Evolutionary conservation across 2,888 invertebrate genomes (phyloP).

Genomic region (Chrysolina americana): DNA sequence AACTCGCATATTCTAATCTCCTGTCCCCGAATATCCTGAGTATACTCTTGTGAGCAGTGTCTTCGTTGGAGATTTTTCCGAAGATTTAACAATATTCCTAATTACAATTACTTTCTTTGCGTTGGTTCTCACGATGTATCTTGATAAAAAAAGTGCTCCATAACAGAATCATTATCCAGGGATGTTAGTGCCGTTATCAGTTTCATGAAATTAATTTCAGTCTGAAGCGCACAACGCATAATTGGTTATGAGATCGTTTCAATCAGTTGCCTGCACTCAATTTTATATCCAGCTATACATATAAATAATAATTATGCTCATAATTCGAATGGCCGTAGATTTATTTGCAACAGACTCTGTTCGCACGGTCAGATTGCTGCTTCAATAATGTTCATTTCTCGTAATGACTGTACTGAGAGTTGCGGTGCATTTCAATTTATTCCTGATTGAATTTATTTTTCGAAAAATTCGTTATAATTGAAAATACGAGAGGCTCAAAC

Average conservation of each 20-base stretch:
- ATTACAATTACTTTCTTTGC: too few species aligned
- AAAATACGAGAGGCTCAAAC: neutral
- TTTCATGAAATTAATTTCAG: neutral
- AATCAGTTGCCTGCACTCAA: neutral
- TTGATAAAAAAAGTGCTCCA: neutral
- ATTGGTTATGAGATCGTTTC: neutral
- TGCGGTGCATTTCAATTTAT: slow-evolving; percentile 4
- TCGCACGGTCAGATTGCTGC: neutral
- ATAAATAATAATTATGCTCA: neutral
- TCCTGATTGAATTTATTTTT: neutral
- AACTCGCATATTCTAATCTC: too few species aligned
- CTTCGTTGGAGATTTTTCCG: too few species aligned
- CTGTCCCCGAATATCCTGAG: too few species aligned
- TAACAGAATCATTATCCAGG: neutral
- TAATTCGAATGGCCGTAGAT: neutral
- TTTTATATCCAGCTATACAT: slow-evolving; percentile 11
- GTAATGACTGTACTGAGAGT: slow-evolving; percentile 6
- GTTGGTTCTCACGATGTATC: neutral
- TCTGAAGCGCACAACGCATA: neutral
- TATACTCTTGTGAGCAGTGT: too few species aligned
- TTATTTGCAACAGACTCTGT: neutral
- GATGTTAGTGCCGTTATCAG: neutral
- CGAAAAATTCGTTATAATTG: neutral
- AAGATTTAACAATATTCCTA: too few species aligned
- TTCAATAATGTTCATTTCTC: slow-evolving; percentile 3